phyloP scores from a whole-genome alignment of 2,888 invertebrate genomes.

The Brenthis daphne region DNA sequence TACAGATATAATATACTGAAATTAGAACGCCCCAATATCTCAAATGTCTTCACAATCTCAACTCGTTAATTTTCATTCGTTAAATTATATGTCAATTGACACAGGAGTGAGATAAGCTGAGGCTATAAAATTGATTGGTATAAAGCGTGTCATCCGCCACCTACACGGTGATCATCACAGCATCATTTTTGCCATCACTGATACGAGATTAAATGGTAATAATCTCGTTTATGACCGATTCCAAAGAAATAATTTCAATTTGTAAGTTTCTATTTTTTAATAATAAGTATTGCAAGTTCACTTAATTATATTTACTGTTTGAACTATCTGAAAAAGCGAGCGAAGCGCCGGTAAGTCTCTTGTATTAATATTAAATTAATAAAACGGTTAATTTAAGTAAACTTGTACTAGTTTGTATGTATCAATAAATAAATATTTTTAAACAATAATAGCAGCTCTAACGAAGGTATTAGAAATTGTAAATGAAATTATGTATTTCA shows the following conservation, averaged over 20 bases:
- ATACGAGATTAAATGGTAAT: neutral
- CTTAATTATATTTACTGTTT: too few relatives aligned
- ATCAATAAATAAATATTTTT: too few relatives aligned
- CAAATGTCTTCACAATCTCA: constrained; percentile 36
- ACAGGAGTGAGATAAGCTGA: constrained; percentile 40
- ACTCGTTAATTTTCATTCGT: neutral
- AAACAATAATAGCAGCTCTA: too few relatives aligned
- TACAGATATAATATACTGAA: neutral
- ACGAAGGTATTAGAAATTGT: too few relatives aligned
- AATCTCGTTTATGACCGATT: neutral
- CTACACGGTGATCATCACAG: constrained; percentile 30
- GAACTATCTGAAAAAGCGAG: too few relatives aligned
- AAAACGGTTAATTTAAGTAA: too few relatives aligned
- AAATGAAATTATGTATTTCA: too few relatives aligned
- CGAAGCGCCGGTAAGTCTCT: too few relatives aligned
- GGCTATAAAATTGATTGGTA: constrained; percentile 70
- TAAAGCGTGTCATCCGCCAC: constrained; percentile 60
- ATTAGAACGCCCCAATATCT: neutral
- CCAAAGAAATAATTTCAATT: neutral
- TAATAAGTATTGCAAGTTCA: too few relatives aligned
- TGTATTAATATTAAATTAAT: too few relatives aligned
- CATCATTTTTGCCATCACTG: constrained; percentile 13
- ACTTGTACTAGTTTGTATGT: too few relatives aligned
- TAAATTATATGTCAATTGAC: constrained; percentile 18
- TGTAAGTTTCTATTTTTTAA: too few relatives aligned